Base-by-base conservation (phyloP, 2,797 vertebrate genomes). In the Bradypodion pumilum region DNA sequence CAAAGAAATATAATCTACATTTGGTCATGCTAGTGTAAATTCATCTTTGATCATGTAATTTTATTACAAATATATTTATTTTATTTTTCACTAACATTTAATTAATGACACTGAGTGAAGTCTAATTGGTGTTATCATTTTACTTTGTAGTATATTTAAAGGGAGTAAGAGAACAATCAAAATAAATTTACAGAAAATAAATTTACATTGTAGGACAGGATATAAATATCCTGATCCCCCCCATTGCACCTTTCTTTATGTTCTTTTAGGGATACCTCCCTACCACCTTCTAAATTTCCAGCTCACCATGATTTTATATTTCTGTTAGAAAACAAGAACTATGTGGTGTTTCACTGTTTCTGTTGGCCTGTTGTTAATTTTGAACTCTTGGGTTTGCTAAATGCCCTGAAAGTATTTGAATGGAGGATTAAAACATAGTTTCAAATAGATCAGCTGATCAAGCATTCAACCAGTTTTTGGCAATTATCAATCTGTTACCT, bases 1-100 rank as follows among this genome's bases (percentile, higher is more conserved):
- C 52, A 59, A 78, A 78, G 42, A 69, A 25, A 60, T 60, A 59
- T 9, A 73, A 32, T 46, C 73, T 60, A 63, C 81, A 88, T 86
- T 84, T 91, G 84, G 13, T 84, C 1, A 5, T 46, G 40, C 72
- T 46, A 68, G n/a, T 49, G 19, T 85, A 82, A 60, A 72, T 60
- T 74, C 76, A 68, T 35, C 25, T 72, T 27, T 0, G 0, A 15
- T 70, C 80, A 68, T 0, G 0, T 88, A 25, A 16, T 40, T 62
- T 62, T 77, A 69, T n/a, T 42, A 68, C 62, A 3, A 4, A 15
- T 37, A 63, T 52, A n/a, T 21, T 19, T 56, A 19, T 15, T 19
- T 56, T 49, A 13, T 49, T 56, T 15, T 19, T 21, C 52, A n/a
- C n/a, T n/a, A n/a, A n/a, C n/a, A n/a, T n/a, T n/a, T n/a, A n/a